A percentile compares a stretch with the other conserved stretches of the same genome.
These are phyloP conservation scores for Dermatemys mawii DNA, from an alignment of 2,113 vertebrate genomes.

Conservation along the genomic window DNA sequence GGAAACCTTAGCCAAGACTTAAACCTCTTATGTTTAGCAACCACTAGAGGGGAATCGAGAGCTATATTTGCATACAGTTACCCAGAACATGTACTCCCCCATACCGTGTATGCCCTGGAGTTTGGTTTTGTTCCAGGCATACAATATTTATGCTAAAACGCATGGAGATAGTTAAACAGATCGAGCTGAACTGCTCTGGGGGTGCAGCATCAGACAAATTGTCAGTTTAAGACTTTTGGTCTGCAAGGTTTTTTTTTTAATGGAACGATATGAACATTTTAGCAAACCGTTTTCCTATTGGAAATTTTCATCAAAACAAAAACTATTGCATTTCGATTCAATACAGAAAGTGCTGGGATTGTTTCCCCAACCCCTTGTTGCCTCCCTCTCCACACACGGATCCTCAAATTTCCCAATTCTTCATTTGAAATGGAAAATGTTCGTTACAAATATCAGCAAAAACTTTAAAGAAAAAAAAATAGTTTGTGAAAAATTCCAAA, in stretches of 20 bases:
- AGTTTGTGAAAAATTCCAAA: not conserved
- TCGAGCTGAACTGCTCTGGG: not conserved
- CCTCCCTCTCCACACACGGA: not conserved
- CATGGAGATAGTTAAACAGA: not conserved
- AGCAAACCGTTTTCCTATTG: not conserved
- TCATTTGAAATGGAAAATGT: not conserved
- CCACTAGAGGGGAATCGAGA: not conserved
- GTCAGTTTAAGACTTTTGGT: constrained; percentile 24
- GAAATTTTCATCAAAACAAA: not conserved
- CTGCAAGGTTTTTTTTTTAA: constrained; percentile 7
- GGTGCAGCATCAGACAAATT: not conserved
- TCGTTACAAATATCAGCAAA: not conserved
- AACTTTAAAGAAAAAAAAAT: not conserved
- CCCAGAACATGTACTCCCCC: not conserved
- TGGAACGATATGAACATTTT: not conserved
- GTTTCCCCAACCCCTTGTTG: not conserved
- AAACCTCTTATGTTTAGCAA: not conserved
- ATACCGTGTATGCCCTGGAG: not conserved
- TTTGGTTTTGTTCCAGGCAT: not conserved
- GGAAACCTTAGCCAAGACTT: not conserved
- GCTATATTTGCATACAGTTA: not conserved
- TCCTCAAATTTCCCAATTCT: not conserved
- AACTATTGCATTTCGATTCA: not conserved
- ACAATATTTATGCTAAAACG: accelerated
- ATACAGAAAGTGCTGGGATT: not conserved